These are phyloP conservation scores for Erebia aethiops DNA, from an alignment of 2,888 invertebrate genomes.

Conservation along the genomic window DNA sequence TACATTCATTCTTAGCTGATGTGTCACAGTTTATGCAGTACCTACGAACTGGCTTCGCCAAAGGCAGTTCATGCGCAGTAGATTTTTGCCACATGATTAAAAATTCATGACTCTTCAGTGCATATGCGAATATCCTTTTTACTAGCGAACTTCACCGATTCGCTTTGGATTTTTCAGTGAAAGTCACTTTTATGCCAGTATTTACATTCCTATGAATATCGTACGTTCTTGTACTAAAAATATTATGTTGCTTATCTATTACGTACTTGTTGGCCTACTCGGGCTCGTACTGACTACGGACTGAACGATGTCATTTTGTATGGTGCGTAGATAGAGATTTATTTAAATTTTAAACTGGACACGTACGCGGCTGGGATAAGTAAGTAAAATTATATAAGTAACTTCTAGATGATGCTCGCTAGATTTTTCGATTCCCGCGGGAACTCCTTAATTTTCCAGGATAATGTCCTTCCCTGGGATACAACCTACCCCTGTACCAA, in stretches of 20 bases:
- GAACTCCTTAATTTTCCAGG: no score
- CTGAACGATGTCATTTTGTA: not conserved
- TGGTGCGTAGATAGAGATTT: not conserved
- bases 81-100: conserved; percentile 32
- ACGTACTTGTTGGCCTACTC: not conserved
- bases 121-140: conserved; percentile 26
- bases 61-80: conserved; percentile 23
- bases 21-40: conserved; percentile 16
- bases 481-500: no score
- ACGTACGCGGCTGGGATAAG: not conserved
- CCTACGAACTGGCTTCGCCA: conserved; percentile 12
- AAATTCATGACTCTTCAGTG: conserved; percentile 33
- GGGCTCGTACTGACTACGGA: not conserved
- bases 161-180: conserved; percentile 23
- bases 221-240: not conserved
- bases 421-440: no score
- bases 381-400: no score
- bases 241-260: not conserved
- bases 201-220: conserved; percentile 25
- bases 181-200: conserved; percentile 23
- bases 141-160: conserved; percentile 23
- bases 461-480: no score
- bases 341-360: not conserved
- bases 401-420: no score
- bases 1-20: not conserved